These are phyloP conservation scores for Strigops habroptila DNA, from an alignment of 2,113 vertebrate species.

Conservation along the genomic window DNA sequence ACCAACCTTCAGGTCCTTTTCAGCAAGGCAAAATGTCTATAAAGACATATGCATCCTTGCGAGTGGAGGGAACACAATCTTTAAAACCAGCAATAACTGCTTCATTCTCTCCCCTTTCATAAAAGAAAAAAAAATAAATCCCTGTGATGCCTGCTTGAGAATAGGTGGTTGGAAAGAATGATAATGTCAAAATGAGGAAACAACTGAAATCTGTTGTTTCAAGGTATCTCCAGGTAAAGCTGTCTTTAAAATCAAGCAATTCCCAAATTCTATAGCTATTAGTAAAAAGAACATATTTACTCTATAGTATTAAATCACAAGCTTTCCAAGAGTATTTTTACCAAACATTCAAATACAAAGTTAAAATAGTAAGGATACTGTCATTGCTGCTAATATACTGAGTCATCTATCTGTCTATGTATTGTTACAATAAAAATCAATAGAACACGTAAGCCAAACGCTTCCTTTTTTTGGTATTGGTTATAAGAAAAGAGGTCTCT, in stretches of 20 bases:
- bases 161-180: neutral
- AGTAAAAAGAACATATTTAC: neutral
- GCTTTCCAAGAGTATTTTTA: neutral
- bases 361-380: neutral
- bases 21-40: neutral
- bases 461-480: neutral
- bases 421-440: neutral
- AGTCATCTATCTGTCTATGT: neutral
- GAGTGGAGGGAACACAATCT: neutral
- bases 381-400: neutral
- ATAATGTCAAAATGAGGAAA: neutral
- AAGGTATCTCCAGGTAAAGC: slow-evolving; percentile 38
- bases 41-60: neutral
- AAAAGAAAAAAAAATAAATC: neutral
- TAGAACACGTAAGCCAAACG: neutral
- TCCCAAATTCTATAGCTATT: neutral
- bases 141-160: neutral
- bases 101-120: neutral
- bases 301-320: neutral
- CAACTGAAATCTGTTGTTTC: slow-evolving; percentile 10
- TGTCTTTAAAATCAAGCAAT: neutral
- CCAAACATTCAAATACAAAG: neutral
- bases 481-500: neutral
- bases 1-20: neutral
- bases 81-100: neutral